These are phyloP conservation scores for Ophiodon elongatus DNA, from an alignment of 2,113 vertebrate species.

Conservation along the genomic window DNA sequence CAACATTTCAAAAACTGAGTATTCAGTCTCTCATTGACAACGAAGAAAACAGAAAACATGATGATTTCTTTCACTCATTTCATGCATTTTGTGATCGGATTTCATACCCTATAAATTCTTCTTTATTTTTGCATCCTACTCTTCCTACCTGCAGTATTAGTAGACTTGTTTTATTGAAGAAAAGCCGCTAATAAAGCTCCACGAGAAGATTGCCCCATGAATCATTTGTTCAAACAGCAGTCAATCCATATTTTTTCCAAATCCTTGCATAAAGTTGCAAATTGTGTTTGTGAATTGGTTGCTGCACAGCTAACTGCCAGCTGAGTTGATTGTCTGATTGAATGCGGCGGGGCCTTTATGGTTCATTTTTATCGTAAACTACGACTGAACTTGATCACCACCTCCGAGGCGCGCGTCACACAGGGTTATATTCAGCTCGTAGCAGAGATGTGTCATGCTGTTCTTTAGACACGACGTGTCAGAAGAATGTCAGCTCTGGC, in stretches of 20 bases:
- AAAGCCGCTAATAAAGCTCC: not conserved
- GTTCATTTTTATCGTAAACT: not conserved
- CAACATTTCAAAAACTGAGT: not conserved
- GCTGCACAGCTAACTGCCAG: not conserved
- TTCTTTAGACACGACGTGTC: slow-evolving; percentile 38
- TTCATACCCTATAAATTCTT: not conserved
- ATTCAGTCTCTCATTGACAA: not conserved
- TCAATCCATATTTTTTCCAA: not conserved
- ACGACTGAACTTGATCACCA: slow-evolving; percentile 15
- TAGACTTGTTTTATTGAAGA: not conserved
- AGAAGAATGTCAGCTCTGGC: slow-evolving; percentile 24
- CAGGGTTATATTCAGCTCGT: not conserved
- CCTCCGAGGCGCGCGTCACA: not conserved
- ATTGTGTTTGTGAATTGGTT: not conserved
- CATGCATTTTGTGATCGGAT: not conserved
- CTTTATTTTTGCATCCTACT: not conserved
- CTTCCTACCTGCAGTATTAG: not conserved
- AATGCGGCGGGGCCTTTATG: not conserved
- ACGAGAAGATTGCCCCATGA: not conserved
- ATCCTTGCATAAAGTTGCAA: not conserved
- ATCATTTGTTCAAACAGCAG: slow-evolving; percentile 1
- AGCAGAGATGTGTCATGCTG: slow-evolving; percentile 27
- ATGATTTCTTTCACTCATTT: not conserved
- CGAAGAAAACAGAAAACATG: not conserved
- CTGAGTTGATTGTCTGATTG: slow-evolving; percentile 11